Base-by-base conservation (phyloP, 2,888 invertebrate genomes). In the Entomobrya proxima region DNA sequence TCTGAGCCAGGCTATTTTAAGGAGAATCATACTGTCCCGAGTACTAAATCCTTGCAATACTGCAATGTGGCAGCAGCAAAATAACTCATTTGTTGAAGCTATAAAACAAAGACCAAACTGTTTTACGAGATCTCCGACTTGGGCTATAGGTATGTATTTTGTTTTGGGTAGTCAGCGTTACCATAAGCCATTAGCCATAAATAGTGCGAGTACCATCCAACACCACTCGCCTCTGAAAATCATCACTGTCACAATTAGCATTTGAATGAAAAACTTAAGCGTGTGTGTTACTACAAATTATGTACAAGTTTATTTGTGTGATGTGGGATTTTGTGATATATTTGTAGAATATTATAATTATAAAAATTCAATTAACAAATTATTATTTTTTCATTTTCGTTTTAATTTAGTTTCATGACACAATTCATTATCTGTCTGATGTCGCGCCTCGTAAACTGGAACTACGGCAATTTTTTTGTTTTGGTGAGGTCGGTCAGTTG, bases 351-450 rank as follows among this genome's bases (percentile, higher is more conserved):
- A n/a, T 27, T 69, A 47, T 69, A 69, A 27, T 44, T 69, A 44
- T 69, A 67, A 21, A 69, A 69, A 69, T n/a, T 4, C 21, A 37
- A 13, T 21, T 44, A 47, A 37, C 47, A 27, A 69, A 18, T 32
- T 64, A 7, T 44, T 27, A n/a, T n/a, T 44, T 27, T 15, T 44
- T 44, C 24, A n/a, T 44, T 69, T 69, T 40, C 27, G 47, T 69
- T 37, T 69, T 44, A 69, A 69, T 69, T 69, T 69, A 69, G 69
- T 69, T 69, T 69, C 69, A 27, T 69, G 69, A 69, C 69, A 69
- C 69, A 69, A 69, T 44, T 69, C 44, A 44, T 44, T 69, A 69
- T 69, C 69, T 69, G 69, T 69, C 69, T 69, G 40, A 40, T 40
- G 67, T 67, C 67, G 67, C 67, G 69, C 44, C 69, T 69, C 67